phyloP scores from a whole-genome alignment of 1,140 invertebrate genomes.

The Limonius californicus region DNA sequence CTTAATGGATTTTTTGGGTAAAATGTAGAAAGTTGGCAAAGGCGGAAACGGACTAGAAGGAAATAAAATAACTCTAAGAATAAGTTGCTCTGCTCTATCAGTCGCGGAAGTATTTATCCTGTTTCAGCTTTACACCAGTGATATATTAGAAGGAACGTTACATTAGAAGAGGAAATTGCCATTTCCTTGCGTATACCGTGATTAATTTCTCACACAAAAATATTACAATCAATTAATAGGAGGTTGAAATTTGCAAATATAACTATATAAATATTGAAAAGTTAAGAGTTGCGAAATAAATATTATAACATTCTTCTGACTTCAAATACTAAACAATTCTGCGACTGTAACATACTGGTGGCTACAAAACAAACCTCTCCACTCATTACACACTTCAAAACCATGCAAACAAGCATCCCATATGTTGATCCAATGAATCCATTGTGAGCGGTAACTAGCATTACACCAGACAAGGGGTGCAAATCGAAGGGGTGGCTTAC shows the following conservation, averaged over 20 bases:
- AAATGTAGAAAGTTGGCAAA: constrained; percentile 6
- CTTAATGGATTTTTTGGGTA: constrained; percentile 38
- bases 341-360: too few relatives aligned
- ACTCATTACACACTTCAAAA: background rate
- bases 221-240: too few relatives aligned
- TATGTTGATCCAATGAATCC: constrained; percentile 22
- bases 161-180: too few relatives aligned
- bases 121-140: background rate
- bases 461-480: background rate
- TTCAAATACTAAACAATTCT: too few relatives aligned
- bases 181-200: too few relatives aligned
- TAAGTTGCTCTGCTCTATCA: background rate
- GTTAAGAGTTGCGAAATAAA: too few relatives aligned
- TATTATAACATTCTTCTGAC: too few relatives aligned
- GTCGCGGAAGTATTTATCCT: background rate
- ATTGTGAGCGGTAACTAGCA: constrained; percentile 19
- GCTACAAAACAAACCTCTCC: too few relatives aligned
- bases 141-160: too few relatives aligned
- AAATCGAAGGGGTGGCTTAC: constrained; percentile 11
- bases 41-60: constrained; percentile 8
- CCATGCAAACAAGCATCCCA: constrained; percentile 15
- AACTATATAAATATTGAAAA: too few relatives aligned
- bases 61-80: constrained; percentile 15
- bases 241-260: too few relatives aligned
- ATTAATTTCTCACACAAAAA: too few relatives aligned